These are phyloP conservation scores for Carassius gibelio DNA, from an alignment of 2,113 vertebrate genomes.

Conservation along the genomic window DNA sequence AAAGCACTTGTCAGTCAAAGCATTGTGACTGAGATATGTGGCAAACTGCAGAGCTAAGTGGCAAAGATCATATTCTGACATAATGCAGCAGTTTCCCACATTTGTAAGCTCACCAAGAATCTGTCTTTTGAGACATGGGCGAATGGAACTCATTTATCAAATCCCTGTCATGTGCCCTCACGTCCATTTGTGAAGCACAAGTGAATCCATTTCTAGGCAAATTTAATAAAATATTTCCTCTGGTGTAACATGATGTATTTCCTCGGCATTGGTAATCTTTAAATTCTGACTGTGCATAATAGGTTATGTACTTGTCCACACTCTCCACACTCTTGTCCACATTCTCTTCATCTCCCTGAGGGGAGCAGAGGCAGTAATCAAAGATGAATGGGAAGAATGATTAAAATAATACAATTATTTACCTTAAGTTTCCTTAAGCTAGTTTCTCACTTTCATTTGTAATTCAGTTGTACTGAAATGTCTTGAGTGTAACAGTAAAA, in stretches of 20 bases:
- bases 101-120: conserved; percentile 35
- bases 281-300: conserved; percentile 35
- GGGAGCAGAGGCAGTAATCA: neutral
- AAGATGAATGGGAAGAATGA: neutral
- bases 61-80: conserved; percentile 31
- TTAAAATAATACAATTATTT: neutral
- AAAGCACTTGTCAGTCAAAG: neutral
- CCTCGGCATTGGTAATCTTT: conserved; percentile 45
- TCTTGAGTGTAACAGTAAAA: neutral
- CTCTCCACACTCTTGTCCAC: too few relatives aligned
- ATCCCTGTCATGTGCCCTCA: conserved; percentile 9
- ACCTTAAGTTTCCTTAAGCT: conserved; percentile 31
- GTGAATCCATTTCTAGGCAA: conserved; percentile 42
- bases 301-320: conserved; percentile 40
- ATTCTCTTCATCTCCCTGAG: conserved; percentile 34
- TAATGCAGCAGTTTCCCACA: conserved; percentile 1
- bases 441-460: conserved; percentile 7
- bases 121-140: conserved; percentile 17
- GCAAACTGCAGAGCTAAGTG: neutral
- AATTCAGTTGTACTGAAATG: conserved; percentile 23
- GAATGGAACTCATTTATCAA: conserved; percentile 49
- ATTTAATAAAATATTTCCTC: conserved; percentile 48
- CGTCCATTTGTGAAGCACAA: conserved; percentile 38
- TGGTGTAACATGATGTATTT: conserved; percentile 52
- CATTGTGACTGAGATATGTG: neutral